Conservation (phyloP, 2,888 invertebrate genomes). For the Drosophila pseudotalamancana region DNA sequence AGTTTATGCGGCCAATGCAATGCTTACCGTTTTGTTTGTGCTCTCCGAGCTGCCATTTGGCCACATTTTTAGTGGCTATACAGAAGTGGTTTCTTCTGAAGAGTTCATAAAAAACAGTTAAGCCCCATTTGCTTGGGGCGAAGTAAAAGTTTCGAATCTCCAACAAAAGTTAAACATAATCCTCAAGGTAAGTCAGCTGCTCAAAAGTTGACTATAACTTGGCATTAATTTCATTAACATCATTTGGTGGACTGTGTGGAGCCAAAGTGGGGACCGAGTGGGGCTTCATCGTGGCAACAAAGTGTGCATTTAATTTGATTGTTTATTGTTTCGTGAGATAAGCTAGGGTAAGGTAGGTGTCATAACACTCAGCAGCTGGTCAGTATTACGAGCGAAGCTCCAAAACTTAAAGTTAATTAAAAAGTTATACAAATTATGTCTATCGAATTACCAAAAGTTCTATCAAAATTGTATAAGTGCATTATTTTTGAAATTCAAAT, state of each 20-base stretch:
- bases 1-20: conserved; percentile 41
- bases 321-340: conserved; percentile 41
- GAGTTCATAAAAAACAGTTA: conserved; percentile 18
- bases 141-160: conserved; percentile 48
- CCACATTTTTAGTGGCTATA: conserved; percentile 25
- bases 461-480: too few relatives aligned
- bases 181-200: conserved; percentile 46
- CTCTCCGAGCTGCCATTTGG: conserved; percentile 11
- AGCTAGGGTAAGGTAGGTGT: conserved; percentile 15
- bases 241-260: conserved; percentile 17
- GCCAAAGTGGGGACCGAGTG: neutral
- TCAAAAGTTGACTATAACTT: conserved; percentile 59
- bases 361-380: conserved; percentile 32
- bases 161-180: conserved; percentile 57
- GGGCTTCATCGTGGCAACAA: conserved; percentile 15
- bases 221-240: conserved; percentile 67
- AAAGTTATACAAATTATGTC: conserved; percentile 39
- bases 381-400: conserved; percentile 1
- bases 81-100: conserved; percentile 12
- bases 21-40: conserved; percentile 9
- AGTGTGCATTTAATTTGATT: conserved; percentile 62
- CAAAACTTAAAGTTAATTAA: conserved; percentile 37
- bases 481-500: too few relatives aligned
- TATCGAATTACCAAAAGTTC: conserved; percentile 16
- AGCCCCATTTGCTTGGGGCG: neutral